Evolutionary conservation across 2,113 vertebrate genomes (phyloP).

Genomic region (Toxostoma redivivum): DNA sequence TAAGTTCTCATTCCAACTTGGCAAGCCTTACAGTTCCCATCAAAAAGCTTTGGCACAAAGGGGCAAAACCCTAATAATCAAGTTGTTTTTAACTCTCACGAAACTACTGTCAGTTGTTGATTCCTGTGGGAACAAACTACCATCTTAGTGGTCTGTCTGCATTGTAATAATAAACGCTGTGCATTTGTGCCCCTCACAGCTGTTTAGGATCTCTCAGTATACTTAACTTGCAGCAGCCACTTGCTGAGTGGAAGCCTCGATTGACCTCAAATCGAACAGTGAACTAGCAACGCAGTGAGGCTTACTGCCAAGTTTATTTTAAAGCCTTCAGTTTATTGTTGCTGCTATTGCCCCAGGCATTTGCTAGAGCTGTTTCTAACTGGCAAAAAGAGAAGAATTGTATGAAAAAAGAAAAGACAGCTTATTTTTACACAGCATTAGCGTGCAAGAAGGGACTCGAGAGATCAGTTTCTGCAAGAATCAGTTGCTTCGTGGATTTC

Average conservation of each 20-base stretch:
- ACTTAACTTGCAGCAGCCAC: neutral
- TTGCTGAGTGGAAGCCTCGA: neutral
- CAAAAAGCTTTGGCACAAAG: neutral
- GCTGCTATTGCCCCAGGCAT: neutral
- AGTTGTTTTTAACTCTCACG: neutral
- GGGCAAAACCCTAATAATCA: neutral
- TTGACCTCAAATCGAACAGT: neutral
- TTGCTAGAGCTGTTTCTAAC: neutral
- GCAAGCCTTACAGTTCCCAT: neutral
- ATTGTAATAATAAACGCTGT: neutral
- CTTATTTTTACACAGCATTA: neutral
- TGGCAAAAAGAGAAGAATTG: neutral
- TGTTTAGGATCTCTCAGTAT: neutral
- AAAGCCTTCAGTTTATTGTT: neutral
- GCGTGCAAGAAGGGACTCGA: neutral
- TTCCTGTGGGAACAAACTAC: neutral
- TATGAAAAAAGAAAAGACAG: neutral
- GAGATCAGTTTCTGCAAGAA: neutral
- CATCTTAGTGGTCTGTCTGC: neutral
- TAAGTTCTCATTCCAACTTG: neutral
- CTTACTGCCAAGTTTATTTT: neutral
- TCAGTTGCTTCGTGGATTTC: neutral
- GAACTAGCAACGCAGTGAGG: neutral
- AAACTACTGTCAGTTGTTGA: neutral
- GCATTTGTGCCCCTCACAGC: neutral